Base-by-base conservation (phyloP, 2,888 invertebrate genomes). In the Acrobasis suavella region DNA sequence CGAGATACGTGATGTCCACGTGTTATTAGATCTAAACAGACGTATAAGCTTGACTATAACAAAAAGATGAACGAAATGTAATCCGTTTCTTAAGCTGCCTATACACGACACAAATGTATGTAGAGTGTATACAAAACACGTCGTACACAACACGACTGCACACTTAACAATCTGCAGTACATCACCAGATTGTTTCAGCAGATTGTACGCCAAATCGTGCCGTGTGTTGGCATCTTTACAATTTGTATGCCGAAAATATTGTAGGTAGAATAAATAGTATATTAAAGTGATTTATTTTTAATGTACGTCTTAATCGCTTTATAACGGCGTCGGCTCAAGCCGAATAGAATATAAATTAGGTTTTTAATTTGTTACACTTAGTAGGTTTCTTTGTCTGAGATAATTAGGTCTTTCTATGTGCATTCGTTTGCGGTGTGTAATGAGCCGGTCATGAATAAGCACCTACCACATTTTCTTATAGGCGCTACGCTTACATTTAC, bases 291-390 rank as follows among this genome's bases (percentile, higher is more conserved):
- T 56, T 56, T 56, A 56, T 56, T 56, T 42, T 56, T 56, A 56
- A 56, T 56, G 58, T 9, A 38, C 42, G 39, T 42, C 12, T 56
- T 56, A 56, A 56, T 59, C 37, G 37, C 12, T 59, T 59, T 38
- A 59, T 59, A 38, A 59, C 50, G 16, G 50, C 15, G 37, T 59
- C 50, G 37, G 6, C 32, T 38, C 38, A 15, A 6, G 7, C n/a
- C 37, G 16, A 59, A 50, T 59, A 16, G 59, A 59, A 59, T 50
- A 50, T 12, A 38, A 59, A 59, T 59, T 50, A 50, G 38, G 50
- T 50, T 38, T 59, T 59, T 59, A 50, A 38, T 59, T 50, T 59
- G 38, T 50, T 59, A 50, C 38, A 59, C 39, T 56, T 39, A 16
- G 17, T 17, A 7, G 7, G 46, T n/a, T n/a, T 46, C 46, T n/a